phyloP scores from a whole-genome alignment of 2,113 vertebrate genomes.

The Vireo altiloquus region DNA sequence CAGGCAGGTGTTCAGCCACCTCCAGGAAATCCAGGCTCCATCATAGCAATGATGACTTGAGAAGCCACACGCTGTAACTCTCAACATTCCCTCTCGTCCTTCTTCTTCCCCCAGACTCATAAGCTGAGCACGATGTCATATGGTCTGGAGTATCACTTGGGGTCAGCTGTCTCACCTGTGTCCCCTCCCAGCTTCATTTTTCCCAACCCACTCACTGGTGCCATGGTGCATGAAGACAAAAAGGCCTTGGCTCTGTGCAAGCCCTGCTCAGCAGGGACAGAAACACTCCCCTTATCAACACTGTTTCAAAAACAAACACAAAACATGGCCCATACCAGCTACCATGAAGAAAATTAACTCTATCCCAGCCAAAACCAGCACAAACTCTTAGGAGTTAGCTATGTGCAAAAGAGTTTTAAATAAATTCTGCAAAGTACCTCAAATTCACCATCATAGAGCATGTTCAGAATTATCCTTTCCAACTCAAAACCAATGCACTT shows the following conservation, averaged over 20 bases:
- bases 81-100: not conserved
- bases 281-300: not conserved
- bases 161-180: not conserved
- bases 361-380: not conserved
- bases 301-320: not conserved
- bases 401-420: not conserved
- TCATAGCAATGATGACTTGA: accelerated
- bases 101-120: not conserved
- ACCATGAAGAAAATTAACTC: not conserved
- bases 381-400: not conserved
- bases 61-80: not conserved
- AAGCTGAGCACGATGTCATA: not conserved
- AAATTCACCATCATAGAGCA: not conserved
- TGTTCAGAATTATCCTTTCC: not conserved
- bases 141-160: not conserved
- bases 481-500: not conserved
- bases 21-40: not conserved
- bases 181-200: not conserved
- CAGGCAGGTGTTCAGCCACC: not conserved
- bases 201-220: not conserved
- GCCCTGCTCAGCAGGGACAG: not conserved
- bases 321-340: not conserved
- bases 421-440: not conserved
- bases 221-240: not conserved
- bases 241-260: not conserved